A percentile compares a stretch with the other conserved stretches of the same genome.
Conservation (phyloP, 1,140 invertebrate genomes). For the Fragariocoptes setiger region DNA sequence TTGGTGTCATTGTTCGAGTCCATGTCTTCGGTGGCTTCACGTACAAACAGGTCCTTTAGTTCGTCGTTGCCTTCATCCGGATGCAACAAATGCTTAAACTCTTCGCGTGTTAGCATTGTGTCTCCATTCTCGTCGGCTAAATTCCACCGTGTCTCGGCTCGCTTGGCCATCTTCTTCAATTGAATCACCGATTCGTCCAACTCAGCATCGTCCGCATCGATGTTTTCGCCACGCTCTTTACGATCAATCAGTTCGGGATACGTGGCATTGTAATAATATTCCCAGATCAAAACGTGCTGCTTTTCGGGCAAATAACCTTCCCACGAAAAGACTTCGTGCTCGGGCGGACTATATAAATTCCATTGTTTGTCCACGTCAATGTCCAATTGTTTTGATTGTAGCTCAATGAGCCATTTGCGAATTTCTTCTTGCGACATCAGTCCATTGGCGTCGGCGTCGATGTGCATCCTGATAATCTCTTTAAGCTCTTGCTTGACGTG, state of each 20-base stretch:
- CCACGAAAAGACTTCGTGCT: conserved; percentile 12
- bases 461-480: not conserved
- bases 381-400: conserved; percentile 39
- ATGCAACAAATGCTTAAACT: conserved; percentile 72
- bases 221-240: conserved; percentile 15
- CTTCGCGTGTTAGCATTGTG: conserved; percentile 42
- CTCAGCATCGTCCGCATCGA: not conserved
- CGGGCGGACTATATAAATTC: conserved; percentile 20
- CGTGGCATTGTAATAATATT: conserved; percentile 42
- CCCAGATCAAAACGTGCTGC: conserved; percentile 44
- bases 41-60: conserved; percentile 66
- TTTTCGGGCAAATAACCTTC: conserved; percentile 46
- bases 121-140: conserved; percentile 36
- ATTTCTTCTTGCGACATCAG: conserved; percentile 54
- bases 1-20: conserved; percentile 71
- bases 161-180: conserved; percentile 7
- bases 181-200: not conserved
- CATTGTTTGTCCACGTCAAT: conserved; percentile 61
- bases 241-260: conserved; percentile 30
- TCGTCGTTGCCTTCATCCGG: conserved; percentile 51
- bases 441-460: conserved; percentile 27
- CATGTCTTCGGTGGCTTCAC: conserved; percentile 84
- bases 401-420: conserved; percentile 41
- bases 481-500: not conserved
- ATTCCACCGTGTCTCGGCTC: conserved; percentile 50